Conservation (phyloP, 2,888 invertebrate species). For the Epicampocera succincta region DNA sequence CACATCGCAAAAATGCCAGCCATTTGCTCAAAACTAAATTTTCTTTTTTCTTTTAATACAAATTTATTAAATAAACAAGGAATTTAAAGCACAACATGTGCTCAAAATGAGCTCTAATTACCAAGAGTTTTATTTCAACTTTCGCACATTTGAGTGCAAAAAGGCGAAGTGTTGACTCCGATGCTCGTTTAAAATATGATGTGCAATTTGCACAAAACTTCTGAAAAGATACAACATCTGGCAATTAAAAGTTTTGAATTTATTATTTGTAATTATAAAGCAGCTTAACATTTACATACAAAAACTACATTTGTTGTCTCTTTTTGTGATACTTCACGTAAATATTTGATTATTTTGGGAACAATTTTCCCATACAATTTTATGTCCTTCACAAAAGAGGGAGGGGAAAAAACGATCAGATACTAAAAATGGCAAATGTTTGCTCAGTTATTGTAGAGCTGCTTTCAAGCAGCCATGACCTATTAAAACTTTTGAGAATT, state of each 20-base stretch:
- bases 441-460: too few relatives aligned
- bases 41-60: neutral
- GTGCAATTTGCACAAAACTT: constrained; percentile 11
- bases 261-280: constrained; percentile 20
- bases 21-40: neutral
- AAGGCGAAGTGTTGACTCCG: neutral
- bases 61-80: neutral
- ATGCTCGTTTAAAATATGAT: neutral
- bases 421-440: too few relatives aligned
- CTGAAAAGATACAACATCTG: constrained; percentile 14
- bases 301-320: neutral
- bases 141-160: neutral
- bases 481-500: too few relatives aligned
- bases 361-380: too few relatives aligned
- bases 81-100: neutral
- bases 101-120: neutral
- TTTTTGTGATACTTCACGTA: too few relatives aligned
- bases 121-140: neutral
- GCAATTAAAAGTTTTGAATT: constrained; percentile 43
- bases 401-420: too few relatives aligned
- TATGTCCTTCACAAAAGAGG: too few relatives aligned
- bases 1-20: neutral
- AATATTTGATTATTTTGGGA: too few relatives aligned
- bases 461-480: too few relatives aligned
- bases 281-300: constrained; percentile 18